Percentiles rank a stretch among this genome's conserved stretches.
These are phyloP conservation scores for Saguinus imperator DNA, from an alignment of 2,113 vertebrate species.

Conservation along the genomic window DNA sequence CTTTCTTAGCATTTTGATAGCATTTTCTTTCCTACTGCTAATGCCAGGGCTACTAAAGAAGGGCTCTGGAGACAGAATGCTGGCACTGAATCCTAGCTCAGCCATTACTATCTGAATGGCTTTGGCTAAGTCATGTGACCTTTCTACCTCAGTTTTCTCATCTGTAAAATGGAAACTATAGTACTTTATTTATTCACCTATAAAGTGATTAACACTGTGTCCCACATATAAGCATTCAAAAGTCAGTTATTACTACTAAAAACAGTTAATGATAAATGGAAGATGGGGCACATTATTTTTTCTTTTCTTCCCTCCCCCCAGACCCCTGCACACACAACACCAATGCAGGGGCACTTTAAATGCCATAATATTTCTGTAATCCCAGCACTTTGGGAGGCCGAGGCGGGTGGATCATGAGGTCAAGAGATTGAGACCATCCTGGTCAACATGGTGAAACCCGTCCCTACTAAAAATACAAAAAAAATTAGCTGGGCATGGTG, in stretches of 20 bases:
- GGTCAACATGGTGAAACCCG: too few species aligned
- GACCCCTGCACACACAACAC: too few species aligned
- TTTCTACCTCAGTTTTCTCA: not conserved
- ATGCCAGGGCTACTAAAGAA: not conserved
- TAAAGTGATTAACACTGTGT: constrained; percentile 8
- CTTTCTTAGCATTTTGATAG: not conserved
- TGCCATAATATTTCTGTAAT: not conserved
- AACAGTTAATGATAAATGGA: not conserved
- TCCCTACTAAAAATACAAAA: too few species aligned
- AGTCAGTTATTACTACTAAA: not conserved
- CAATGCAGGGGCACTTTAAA: not conserved
- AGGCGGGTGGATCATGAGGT: too few species aligned
- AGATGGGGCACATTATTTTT: not conserved
- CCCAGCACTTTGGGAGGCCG: too few species aligned
- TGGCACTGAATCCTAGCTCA: constrained; percentile 28
- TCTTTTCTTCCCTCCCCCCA: too few species aligned
- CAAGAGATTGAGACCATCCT: too few species aligned
- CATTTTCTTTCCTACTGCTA: constrained; percentile 24
- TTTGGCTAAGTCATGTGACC: not conserved
- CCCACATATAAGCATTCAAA: not conserved
- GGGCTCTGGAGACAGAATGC: not conserved
- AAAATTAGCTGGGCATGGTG: too few species aligned
- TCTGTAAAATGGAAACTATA: not conserved
- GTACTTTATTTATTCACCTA: not conserved
- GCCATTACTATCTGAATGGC: not conserved